phyloP scores from a whole-genome alignment of 2,113 vertebrate species.

The Planiliza haematocheilus region DNA sequence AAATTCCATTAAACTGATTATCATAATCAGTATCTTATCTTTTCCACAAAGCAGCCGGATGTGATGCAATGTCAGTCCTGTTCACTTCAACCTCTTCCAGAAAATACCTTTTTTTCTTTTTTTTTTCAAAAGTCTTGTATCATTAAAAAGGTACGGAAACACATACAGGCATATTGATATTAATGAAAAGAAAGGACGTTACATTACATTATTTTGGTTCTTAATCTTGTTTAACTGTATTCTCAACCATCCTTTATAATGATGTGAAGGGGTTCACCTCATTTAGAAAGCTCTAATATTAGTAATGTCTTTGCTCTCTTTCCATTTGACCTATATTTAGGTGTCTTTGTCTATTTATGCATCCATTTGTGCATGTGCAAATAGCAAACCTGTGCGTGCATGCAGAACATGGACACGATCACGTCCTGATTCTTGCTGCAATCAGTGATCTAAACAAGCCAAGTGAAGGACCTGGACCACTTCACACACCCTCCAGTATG shows the following conservation, averaged over 20 bases:
- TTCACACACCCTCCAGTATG: slow-evolving; percentile 49
- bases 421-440: slow-evolving; percentile 49
- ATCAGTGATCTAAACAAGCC: slow-evolving; percentile 59
- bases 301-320: neutral
- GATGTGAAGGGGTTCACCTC: neutral
- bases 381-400: neutral
- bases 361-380: neutral
- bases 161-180: too few relatives aligned
- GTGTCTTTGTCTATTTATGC: neutral
- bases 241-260: neutral
- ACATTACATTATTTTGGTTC: too few relatives aligned
- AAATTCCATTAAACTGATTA: too few relatives aligned
- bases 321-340: neutral
- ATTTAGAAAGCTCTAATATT: neutral
- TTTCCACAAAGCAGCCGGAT: too few relatives aligned
- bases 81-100: too few relatives aligned
- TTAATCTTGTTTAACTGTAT: neutral
- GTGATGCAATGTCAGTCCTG: too few relatives aligned
- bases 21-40: too few relatives aligned
- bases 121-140: too few relatives aligned
- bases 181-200: too few relatives aligned
- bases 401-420: slow-evolving; percentile 6
- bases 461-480: slow-evolving; percentile 53
- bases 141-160: too few relatives aligned
- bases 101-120: too few relatives aligned